phyloP scores from a whole-genome alignment of 2,888 invertebrate genomes.

The Dioctria rufipes region DNA sequence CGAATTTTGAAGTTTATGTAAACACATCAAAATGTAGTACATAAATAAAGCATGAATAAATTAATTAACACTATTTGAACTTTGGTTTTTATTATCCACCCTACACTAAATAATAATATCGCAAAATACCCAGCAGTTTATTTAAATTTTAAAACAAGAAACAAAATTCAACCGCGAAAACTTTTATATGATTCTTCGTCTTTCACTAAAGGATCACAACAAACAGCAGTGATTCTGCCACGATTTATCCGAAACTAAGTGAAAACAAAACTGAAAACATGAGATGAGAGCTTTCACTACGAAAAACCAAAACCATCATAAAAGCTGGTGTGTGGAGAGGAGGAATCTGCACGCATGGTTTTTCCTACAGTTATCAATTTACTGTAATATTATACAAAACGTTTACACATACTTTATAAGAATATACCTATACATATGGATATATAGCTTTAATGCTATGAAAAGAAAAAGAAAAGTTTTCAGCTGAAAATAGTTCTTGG shows the following conservation, averaged over 20 bases:
- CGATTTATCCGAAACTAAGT: conserved; percentile 49
- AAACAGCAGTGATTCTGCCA: conserved; percentile 9
- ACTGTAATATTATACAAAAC: not conserved
- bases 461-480: conserved; percentile 13
- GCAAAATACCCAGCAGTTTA: no score
- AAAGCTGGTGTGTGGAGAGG: not conserved
- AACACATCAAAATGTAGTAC: no score
- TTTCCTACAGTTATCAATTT: conserved; percentile 4
- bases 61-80: no score
- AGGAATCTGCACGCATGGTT: conserved; percentile 48
- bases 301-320: not conserved
- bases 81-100: no score
- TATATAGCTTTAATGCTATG: not conserved
- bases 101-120: no score
- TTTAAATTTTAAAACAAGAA: no score
- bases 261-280: conserved; percentile 50
- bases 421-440: no score
- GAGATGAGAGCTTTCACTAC: conserved; percentile 35
- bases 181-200: not conserved
- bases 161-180: not conserved
- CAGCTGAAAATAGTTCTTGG: conserved; percentile 38
- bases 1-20: no score
- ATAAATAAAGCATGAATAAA: no score
- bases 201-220: conserved; percentile 1
- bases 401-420: no score